A percentile compares a stretch with the other conserved stretches of the same genome.
Conservation (phyloP, 2,888 invertebrate species). For the Rotaria macrura region DNA sequence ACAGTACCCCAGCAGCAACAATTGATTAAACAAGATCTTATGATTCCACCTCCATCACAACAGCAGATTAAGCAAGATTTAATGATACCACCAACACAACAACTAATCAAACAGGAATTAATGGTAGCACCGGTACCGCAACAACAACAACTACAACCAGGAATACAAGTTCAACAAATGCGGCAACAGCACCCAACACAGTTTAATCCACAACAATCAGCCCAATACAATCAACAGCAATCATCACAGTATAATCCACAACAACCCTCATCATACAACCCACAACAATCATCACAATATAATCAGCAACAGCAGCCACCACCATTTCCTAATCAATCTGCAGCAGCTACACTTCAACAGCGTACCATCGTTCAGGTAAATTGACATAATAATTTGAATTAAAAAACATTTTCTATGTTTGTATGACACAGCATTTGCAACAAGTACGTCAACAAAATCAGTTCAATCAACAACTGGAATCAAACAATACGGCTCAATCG, state of each 20-base stretch:
- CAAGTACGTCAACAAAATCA: slow-evolving; percentile 1
- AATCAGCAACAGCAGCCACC: neutral
- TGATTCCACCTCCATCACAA: no score
- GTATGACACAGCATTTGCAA: neutral
- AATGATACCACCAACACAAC: neutral
- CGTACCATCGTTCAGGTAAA: neutral
- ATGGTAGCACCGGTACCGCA: neutral
- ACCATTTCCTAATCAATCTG: neutral
- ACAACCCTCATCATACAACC: neutral
- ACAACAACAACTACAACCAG: neutral
- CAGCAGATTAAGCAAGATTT: neutral
- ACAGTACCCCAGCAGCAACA: neutral
- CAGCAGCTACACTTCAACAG: neutral
- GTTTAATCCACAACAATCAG: neutral
- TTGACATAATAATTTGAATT: neutral
- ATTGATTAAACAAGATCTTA: neutral
- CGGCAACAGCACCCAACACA: neutral
- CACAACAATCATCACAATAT: neutral
- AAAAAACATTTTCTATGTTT: neutral
- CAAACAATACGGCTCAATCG: neutral
- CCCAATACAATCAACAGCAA: neutral
- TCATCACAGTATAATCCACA: neutral
- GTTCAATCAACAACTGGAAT: neutral
- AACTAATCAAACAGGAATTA: neutral
- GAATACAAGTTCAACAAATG: neutral